A percentile compares a stretch with the other conserved stretches of the same genome.
Conservation (phyloP, 2,113 vertebrate species). For the Ceuthmochares aereus region DNA sequence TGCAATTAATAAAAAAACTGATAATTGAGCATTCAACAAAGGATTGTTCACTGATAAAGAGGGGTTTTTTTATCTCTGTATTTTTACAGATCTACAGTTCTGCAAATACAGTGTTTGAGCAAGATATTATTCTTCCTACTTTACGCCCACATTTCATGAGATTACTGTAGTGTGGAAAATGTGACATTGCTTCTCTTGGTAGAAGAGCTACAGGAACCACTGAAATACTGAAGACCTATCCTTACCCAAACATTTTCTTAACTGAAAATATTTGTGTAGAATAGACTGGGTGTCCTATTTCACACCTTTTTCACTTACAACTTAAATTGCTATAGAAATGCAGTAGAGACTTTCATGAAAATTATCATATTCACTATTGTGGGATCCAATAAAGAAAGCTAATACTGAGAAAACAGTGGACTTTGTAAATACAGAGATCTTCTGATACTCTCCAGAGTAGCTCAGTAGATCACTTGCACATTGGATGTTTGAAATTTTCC, state of each 20-base stretch:
- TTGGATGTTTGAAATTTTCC: background rate
- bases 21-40: conserved; percentile 19
- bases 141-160: background rate
- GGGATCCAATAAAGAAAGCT: background rate
- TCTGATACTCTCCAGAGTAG: background rate
- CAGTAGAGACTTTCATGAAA: background rate
- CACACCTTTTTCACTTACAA: background rate
- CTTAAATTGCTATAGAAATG: background rate
- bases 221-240: background rate
- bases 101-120: conserved; percentile 17
- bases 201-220: background rate
- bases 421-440: background rate
- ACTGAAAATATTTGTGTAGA: background rate
- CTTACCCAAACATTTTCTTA: background rate
- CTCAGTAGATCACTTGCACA: background rate
- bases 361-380: background rate
- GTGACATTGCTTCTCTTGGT: background rate
- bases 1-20: conserved; percentile 44
- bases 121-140: background rate
- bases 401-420: background rate
- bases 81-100: conserved; percentile 18
- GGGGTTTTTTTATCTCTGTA: background rate
- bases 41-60: conserved; percentile 20
- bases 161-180: conserved; percentile 13
- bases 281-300: background rate